These are phyloP conservation scores for Stenichneumon culpator DNA, from an alignment of 2,888 invertebrate species.

Conservation along the genomic window DNA sequence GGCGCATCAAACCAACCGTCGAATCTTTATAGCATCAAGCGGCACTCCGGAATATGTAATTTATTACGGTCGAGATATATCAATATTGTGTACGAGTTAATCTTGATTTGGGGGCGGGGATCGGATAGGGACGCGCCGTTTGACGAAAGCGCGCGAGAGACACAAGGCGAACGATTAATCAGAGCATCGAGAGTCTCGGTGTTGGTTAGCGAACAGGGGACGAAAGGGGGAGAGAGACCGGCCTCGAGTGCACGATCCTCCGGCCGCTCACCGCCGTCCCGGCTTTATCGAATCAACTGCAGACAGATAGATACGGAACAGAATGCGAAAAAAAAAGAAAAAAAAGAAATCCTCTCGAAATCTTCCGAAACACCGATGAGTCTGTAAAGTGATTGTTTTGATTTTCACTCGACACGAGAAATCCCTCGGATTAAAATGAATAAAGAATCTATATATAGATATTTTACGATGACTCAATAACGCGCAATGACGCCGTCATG, in stretches of 20 bases:
- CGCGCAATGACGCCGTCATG: neutral
- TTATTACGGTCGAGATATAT: slow-evolving; percentile 24
- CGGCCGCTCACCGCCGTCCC: slow-evolving; percentile 8
- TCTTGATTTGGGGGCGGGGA: neutral
- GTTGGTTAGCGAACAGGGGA: neutral
- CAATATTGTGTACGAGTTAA: slow-evolving; percentile 9
- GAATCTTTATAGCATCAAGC: slow-evolving; percentile 31
- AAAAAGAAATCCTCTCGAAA: neutral
- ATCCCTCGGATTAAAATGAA: too few relatives aligned
- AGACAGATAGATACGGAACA: neutral
- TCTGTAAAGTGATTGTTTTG: neutral
- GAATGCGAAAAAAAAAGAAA: neutral
- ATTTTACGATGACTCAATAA: neutral
- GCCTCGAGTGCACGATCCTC: slow-evolving; percentile 43
- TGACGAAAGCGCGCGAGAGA: neutral
- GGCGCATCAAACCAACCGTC: slow-evolving; percentile 33
- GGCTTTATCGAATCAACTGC: slow-evolving; percentile 36
- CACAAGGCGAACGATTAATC: slow-evolving; percentile 39
- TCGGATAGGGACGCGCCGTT: slow-evolving; percentile 3
- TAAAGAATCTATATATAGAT: neutral
- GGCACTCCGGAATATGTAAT: slow-evolving; percentile 12
- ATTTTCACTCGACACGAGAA: neutral
- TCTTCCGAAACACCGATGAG: neutral
- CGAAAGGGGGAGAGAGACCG: slow-evolving; percentile 33
- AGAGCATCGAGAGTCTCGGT: slow-evolving; percentile 19